Percentiles rank a stretch among this genome's conserved stretches.
Evolutionary conservation across 2,888 invertebrate species (phyloP).

Genomic region (Electrophaes corylata): DNA sequence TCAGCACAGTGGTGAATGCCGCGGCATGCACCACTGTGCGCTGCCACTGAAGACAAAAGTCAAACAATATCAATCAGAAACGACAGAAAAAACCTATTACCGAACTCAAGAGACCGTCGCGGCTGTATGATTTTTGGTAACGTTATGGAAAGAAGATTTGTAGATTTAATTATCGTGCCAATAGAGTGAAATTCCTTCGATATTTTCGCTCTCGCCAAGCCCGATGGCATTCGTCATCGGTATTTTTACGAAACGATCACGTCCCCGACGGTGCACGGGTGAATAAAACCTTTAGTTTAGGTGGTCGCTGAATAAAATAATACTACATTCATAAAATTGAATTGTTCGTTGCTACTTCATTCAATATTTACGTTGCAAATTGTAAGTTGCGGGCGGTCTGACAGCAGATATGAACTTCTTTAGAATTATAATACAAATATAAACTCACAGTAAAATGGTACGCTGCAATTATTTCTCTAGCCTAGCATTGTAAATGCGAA

Average conservation of each 20-base stretch:
- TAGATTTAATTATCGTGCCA: no score
- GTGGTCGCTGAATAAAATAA: slow-evolving; percentile 6
- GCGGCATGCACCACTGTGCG: no score
- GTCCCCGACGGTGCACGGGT: not conserved
- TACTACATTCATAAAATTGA: slow-evolving; percentile 4
- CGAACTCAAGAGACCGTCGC: no score
- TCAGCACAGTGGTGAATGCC: no score
- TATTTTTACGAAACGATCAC: not conserved
- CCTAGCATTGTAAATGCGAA: no score
- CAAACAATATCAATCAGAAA: no score
- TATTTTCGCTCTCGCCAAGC: not conserved
- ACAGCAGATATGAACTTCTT: not conserved
- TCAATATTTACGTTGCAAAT: slow-evolving; percentile 5
- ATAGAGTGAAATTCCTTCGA: not conserved
- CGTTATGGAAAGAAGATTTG: no score
- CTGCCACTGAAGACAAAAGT: no score
- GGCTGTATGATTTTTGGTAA: no score
- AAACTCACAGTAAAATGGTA: not conserved
- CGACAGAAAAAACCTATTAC: no score
- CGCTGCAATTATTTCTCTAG: no score
- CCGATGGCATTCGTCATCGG: not conserved
- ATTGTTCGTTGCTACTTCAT: not conserved
- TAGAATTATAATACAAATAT: not conserved
- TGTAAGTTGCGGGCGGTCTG: not conserved
- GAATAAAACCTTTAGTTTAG: slow-evolving; percentile 1